Base-by-base conservation (phyloP, 2,113 vertebrate species). In the Gadus macrocephalus region DNA sequence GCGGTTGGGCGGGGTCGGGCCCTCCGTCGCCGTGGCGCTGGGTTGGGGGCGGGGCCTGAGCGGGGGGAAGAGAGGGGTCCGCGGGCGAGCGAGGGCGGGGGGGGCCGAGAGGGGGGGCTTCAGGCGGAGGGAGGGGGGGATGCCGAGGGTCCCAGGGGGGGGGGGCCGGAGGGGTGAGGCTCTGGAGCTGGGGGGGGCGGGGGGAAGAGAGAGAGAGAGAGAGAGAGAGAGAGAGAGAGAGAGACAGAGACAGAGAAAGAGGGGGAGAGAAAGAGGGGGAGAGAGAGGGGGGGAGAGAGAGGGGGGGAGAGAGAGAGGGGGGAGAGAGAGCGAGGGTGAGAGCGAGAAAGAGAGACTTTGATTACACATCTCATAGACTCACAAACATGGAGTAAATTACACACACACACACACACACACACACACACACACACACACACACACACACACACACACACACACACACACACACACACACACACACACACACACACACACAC, bases 111-210 rank as follows among this genome's bases (percentile, higher is more conserved):
- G 59, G 2, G 65, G 74, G 3, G 78, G 73, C 73, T 90, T 91
- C 14, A 90, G 82, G 5, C 88, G 88, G 1, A 92, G 76, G 27
- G 90, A 88, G 0, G 90, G 87, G 6, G 91, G 90, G 73, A 89
- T 89, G 77, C 86, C 83, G 78, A 90, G 81, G 22, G 89, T 78
- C 67, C 87, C 86, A 0, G 87, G 83, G 58, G 79, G 86, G 5
- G 28, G 28, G 28, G 28, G 28, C 58, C 90, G 88, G 19, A 87
- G 88, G 88, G 68, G 88, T 88, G 64, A 91, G 78, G 66, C 86
- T 90, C 78, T 89, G 83, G 71, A 82, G 91, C 86, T 91, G 90
- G 53, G 90, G 86, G 90, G 91, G 80, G 67, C n/a, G 20, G 64
- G 25, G 69, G 1, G 75, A n/a, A 70, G 15, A 6, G 25, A 60